Percentiles rank a stretch among this genome's conserved stretches.
Evolutionary conservation across 1,140 invertebrate species (phyloP).

Genomic region (Drosophila setifemur): DNA sequence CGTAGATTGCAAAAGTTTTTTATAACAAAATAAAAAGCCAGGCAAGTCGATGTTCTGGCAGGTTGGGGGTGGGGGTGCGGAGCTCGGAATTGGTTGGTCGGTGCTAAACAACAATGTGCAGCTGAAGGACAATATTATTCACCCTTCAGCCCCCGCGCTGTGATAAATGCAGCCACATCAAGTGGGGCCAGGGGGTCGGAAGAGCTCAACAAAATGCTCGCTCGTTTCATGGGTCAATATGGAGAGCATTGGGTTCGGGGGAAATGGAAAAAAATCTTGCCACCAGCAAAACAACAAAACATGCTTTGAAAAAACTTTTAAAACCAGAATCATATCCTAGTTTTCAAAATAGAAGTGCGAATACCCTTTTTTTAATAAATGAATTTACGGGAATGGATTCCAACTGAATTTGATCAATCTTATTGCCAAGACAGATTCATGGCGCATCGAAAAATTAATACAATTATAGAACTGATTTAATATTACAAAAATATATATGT

Average conservation of each 20-base stretch:
- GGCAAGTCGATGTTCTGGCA: conserved; percentile 37
- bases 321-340: neutral
- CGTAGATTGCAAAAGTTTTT: conserved; percentile 80
- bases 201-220: conserved; percentile 39
- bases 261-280: conserved; percentile 18
- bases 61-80: neutral
- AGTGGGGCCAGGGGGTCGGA: conserved; percentile 20
- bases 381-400: no score
- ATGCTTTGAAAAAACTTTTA: conserved; percentile 24
- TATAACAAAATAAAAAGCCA: conserved; percentile 71
- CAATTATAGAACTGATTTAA: no score
- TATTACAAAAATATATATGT: no score
- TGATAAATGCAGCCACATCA: conserved; percentile 55
- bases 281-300: conserved; percentile 28
- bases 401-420: no score
- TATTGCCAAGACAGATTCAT: no score
- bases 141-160: conserved; percentile 5
- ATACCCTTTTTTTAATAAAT: no score
- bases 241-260: conserved; percentile 52
- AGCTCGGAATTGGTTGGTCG: conserved; percentile 11
- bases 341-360: neutral
- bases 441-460: no score
- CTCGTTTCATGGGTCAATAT: conserved; percentile 72
- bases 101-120: conserved; percentile 60
- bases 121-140: conserved; percentile 59